A percentile compares a stretch with the other conserved stretches of the same genome.
phyloP scores from a whole-genome alignment of 2,797 vertebrate species.

The Chaetophractus vellerosus region DNA sequence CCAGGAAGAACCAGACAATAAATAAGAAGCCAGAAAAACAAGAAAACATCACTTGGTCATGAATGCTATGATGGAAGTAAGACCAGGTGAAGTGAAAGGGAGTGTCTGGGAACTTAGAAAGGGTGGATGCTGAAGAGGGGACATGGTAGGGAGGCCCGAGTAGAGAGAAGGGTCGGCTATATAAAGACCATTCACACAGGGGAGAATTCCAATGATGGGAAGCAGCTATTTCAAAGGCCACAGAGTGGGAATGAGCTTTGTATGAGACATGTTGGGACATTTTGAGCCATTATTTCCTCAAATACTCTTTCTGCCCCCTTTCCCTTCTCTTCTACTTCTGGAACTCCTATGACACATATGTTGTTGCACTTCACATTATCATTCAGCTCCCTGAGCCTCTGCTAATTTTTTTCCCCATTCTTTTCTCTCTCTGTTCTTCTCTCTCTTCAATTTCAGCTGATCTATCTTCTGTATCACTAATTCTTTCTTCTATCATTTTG shows the following conservation, averaged over 20 bases:
- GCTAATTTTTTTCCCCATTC: no score
- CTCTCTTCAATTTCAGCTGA: no score
- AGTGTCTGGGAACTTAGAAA: neutral
- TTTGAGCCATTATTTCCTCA: no score
- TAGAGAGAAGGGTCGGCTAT: neutral
- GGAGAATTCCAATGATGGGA: neutral
- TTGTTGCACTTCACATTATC: no score
- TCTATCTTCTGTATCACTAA: no score
- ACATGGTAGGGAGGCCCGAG: neutral
- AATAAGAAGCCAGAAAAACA: neutral
- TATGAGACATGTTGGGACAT: no score
- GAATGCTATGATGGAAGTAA: neutral
- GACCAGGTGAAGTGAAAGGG: neutral
- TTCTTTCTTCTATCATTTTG: no score
- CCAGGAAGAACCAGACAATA: neutral
- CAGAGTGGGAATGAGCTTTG: neutral
- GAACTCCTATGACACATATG: no score
- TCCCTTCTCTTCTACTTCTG: no score
- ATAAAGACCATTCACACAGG: neutral
- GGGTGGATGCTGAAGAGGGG: neutral
- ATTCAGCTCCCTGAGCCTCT: no score
- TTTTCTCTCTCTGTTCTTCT: no score
- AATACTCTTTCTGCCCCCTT: no score
- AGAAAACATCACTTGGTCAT: neutral
- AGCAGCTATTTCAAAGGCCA: neutral